Base-by-base conservation (phyloP, 1,140 invertebrate genomes). In the Octopus bimaculoides region DNA sequence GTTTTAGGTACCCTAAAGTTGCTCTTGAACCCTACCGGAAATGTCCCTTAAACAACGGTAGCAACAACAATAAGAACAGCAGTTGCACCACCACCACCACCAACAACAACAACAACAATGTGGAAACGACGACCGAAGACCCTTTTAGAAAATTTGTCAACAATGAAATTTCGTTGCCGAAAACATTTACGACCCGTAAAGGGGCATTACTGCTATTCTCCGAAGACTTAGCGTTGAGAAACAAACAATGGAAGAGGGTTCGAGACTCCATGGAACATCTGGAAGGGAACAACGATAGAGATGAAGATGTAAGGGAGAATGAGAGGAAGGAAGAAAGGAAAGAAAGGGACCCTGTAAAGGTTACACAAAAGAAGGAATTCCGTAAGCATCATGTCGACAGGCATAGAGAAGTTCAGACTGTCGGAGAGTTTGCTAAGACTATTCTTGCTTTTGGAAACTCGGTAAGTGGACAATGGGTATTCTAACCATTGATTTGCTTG, bases 161-260 rank as follows among this genome's bases (percentile, higher is more conserved):
- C 54, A 66, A 83, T 54, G 80, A 88, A 54, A 82, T 87, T 9
- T 73, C 84, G 26, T 80, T 90, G 26, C 89, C 89, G 4, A 90
- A 90, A 79, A 90, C 89, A 69, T 90, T 89, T 79, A 89, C 86
- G 7, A 90, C 89, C 4, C 80, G 89, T 9, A 90, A 87, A 83
- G 89, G 89, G n/a, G 89, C 89, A 0, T 78, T 90, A 52, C 78
- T 90, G 41, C 78, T 90, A n/a, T 90, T 89, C 78, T 89, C 88
- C 12, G 89, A 90, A 82, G 89, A 90, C 77, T 80, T 88, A 78
- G 87, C 88, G 2, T 80, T 83, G 9, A 84, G 81, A 52, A 81
- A 82, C 5, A 80, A 69, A 56, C 74, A 82, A 20, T 5, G 56
- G 10, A 78, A 82, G 1, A 66, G 41, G 6, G 56, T 61, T 75